phyloP scores from a whole-genome alignment of 2,888 invertebrate genomes.

The Elysia crispata region DNA sequence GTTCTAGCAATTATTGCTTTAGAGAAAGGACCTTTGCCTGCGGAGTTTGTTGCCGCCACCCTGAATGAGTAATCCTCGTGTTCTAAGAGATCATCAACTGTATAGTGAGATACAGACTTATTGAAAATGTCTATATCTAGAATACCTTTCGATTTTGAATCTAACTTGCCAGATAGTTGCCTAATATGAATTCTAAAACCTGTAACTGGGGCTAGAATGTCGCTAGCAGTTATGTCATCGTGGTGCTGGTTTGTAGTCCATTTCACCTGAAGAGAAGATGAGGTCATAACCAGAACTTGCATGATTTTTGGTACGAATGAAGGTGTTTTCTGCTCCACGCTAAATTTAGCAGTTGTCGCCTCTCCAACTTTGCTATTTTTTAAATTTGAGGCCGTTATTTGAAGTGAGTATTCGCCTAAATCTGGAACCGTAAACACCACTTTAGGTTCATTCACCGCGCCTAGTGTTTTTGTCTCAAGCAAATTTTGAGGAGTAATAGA shows the following conservation, averaged over 20 bases:
- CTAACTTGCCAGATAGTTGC: background rate
- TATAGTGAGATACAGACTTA: background rate
- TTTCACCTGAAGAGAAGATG: background rate
- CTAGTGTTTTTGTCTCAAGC: background rate
- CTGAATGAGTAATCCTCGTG: constrained; percentile 17
- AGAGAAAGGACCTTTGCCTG: constrained; percentile 36
- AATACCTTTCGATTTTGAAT: no score
- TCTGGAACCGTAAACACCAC: constrained; percentile 11
- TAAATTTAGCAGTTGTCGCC: background rate
- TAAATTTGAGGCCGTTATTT: constrained; percentile 22
- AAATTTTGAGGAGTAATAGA: no score
- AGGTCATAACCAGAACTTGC: background rate
- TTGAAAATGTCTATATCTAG: background rate
- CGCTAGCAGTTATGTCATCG: no score
- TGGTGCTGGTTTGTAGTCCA: constrained; percentile 18
- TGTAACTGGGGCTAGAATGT: background rate
- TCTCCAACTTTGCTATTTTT: constrained; percentile 15
- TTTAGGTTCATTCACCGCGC: background rate
- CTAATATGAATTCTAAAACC: background rate
- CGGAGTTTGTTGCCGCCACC: constrained; percentile 20
- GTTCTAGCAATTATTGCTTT: constrained; percentile 11
- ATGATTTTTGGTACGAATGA: background rate
- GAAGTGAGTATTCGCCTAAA: constrained; percentile 17
- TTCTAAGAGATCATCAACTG: constrained; percentile 2
- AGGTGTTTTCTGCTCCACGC: constrained; percentile 10